Base-by-base conservation (phyloP, 2,113 vertebrate species). In the Aspiorhynchus laticeps region DNA sequence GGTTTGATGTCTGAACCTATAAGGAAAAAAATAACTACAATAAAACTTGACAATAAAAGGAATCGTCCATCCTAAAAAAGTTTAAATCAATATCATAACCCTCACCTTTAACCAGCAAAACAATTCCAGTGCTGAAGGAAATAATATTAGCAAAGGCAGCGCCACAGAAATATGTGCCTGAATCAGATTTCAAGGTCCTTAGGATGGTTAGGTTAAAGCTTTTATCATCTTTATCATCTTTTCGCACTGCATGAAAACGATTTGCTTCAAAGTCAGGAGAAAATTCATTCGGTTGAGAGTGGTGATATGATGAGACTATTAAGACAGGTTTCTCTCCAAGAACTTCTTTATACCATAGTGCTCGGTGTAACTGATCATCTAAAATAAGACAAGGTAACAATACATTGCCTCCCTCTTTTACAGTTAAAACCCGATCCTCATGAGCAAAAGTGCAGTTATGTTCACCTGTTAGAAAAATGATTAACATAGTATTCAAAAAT, bases 131-230 rank as follows among this genome's bases (percentile, higher is more conserved):
- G 11, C 53, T 33, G 5, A 80, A 80, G 31, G 17, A 61, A 38
- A 80, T 24, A 38, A 38, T 0, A 15, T 80, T 59, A 24, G 78
- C 19, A 9, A 80, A 61, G 33, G 53, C 0, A 61, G 19, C 0
- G 7, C 9, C 78, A 61, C 78, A 80, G 33, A 36, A 80, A 61
- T 80, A 80, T 0, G 21, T 38, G 48, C 51, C 78, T 61, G 53
- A 59, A 80, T 80, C 78, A 15, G 78, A 80, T 61, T 61, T 56
- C 21, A n/a, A 26, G 21, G 53, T 41, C 33, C 53, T 15, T 19
- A 9, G 33, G 21, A 84, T 84, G 43, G 43, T 84, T 46, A 84
- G 17, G 41, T 84, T 84, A 69, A 84, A 84, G 5, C 67, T n/a
- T n/a, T n/a, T n/a, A n/a, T n/a, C n/a, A n/a, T n/a, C n/a, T n/a